Evolutionary conservation across 2,113 vertebrate genomes (phyloP).

Genomic region (Atherinomorus stipes): DNA sequence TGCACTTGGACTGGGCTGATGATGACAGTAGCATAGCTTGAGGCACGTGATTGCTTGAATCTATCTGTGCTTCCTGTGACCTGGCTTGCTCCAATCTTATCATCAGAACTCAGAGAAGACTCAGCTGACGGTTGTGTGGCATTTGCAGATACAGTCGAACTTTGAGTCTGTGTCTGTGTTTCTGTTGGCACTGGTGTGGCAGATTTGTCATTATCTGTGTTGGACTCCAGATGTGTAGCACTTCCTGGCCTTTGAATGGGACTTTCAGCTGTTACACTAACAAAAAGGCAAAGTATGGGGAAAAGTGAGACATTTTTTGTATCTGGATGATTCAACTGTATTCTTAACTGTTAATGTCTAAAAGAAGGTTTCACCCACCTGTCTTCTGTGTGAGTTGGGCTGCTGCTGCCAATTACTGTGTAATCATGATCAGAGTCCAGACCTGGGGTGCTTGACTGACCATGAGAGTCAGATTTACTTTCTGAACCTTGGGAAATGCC

Average conservation of each 20-base stretch:
- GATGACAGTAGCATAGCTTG: conserved; percentile 58
- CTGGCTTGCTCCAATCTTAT: neutral
- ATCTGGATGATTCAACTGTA: neutral
- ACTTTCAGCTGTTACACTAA: conserved; percentile 53
- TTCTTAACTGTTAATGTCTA: neutral
- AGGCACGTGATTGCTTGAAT: conserved; percentile 30
- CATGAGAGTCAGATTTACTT: conserved; percentile 66
- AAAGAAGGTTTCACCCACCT: conserved; percentile 71
- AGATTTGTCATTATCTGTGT: conserved; percentile 25
- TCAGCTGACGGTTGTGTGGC: conserved; percentile 26
- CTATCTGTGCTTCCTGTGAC: conserved; percentile 17
- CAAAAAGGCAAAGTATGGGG: conserved; percentile 10
- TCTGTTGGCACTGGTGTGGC: conserved; percentile 17
- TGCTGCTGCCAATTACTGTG: conserved; percentile 84
- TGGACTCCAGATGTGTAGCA: conserved; percentile 36
- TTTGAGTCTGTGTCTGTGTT: conserved; percentile 42
- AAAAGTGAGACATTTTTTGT: neutral
- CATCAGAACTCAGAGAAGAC: conserved; percentile 20
- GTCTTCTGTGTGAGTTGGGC: conserved; percentile 83
- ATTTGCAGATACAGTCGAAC: conserved; percentile 24
- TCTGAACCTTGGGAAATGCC: conserved; percentile 74
- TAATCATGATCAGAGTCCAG: conserved; percentile 80
- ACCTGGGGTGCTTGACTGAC: conserved; percentile 62
- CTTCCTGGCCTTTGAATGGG: conserved; percentile 49
- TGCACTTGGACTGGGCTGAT: conserved; percentile 70